Percentiles rank a stretch among this genome's conserved stretches.
phyloP scores from a whole-genome alignment of 2,113 vertebrate genomes.

The Zapus hudsonius region DNA sequence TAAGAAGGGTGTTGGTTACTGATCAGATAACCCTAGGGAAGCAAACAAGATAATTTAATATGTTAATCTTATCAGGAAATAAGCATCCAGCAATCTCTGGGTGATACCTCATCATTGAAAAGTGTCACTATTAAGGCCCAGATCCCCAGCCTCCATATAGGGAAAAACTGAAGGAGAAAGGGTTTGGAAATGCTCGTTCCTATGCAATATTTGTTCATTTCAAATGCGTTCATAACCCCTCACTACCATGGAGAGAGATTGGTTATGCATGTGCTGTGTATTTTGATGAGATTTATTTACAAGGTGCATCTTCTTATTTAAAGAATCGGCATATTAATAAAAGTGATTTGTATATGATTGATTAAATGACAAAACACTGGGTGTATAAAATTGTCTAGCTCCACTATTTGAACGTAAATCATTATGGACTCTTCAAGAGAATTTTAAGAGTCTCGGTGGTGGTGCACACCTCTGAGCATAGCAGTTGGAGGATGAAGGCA shows the following conservation, averaged over 20 bases:
- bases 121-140: not conserved
- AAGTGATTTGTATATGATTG: not conserved
- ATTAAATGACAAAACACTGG: not conserved
- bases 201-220: not conserved
- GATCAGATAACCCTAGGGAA: not conserved
- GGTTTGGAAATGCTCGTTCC: not conserved
- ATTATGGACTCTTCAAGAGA: not conserved
- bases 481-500: no score
- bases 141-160: not conserved
- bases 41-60: not conserved
- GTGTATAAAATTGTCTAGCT: not conserved
- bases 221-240: not conserved
- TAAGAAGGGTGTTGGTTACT: not conserved
- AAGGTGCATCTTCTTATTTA: not conserved
- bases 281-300: not conserved
- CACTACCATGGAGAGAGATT: not conserved
- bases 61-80: not conserved
- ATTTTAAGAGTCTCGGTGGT: not conserved
- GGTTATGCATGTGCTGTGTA: not conserved
- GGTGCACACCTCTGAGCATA: not conserved
- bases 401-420: conserved; percentile 24
- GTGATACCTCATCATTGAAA: not conserved
- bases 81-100: not conserved
- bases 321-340: not conserved
- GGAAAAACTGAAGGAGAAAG: not conserved